Percentiles rank a stretch among this genome's conserved stretches.
Evolutionary conservation across 2,113 vertebrate species (phyloP).

Genomic region (Naja naja): DNA sequence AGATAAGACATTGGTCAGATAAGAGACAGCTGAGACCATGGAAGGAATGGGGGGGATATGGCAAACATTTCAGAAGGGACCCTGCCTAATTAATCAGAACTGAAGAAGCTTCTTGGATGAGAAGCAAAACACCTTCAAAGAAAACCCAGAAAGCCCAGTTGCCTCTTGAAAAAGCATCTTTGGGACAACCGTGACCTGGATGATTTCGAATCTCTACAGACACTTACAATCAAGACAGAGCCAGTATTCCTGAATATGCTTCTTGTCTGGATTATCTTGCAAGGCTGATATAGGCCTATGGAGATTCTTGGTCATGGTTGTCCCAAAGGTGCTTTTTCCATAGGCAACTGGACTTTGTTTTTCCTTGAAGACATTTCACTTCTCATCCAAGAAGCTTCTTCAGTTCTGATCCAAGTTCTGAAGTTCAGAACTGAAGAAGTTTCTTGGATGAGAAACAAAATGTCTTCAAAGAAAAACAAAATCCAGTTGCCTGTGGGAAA

Average conservation of each 20-base stretch:
- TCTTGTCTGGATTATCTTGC: neutral
- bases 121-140: no score
- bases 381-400: neutral
- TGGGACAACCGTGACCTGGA: no score
- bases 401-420: neutral
- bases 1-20: neutral
- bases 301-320: neutral
- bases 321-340: neutral
- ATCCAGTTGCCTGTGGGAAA: neutral
- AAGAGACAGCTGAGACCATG: neutral
- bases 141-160: no score
- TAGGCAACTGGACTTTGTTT: neutral
- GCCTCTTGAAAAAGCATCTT: no score
- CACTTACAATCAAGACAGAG: neutral
- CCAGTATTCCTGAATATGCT: neutral
- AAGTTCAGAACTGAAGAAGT: neutral
- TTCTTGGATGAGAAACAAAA: neutral
- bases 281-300: neutral
- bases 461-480: neutral
- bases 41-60: neutral
- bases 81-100: neutral
- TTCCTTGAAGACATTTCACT: neutral
- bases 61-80: neutral
- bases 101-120: no score
- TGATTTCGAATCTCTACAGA: no score